These are phyloP conservation scores for Mormyrops attenuatus DNA, from an alignment of 2,797 vertebrate species.

Conservation along the genomic window DNA sequence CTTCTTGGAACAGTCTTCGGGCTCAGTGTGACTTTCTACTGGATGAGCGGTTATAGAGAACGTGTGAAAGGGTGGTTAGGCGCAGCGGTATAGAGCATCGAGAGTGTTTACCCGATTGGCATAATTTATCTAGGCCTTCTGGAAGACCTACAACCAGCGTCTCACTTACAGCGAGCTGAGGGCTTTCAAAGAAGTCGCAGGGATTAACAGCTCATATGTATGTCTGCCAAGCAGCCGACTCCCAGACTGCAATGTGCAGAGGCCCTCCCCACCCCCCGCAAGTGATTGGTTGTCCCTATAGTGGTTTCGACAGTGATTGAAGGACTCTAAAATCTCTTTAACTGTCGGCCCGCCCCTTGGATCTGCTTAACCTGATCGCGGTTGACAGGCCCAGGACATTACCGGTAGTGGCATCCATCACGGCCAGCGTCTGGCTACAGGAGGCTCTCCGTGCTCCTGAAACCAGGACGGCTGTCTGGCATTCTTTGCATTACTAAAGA, in stretches of 20 bases:
- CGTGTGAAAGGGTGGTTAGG: neutral
- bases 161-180: neutral
- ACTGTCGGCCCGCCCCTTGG: neutral
- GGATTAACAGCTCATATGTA: neutral
- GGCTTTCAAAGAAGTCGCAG: neutral
- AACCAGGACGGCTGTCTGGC: neutral
- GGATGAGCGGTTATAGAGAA: neutral
- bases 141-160: neutral
- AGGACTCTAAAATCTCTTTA: conserved; percentile 3
- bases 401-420: neutral
- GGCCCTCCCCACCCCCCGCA: too few species aligned
- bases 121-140: neutral
- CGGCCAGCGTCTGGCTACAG: neutral
- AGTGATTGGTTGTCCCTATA: neutral
- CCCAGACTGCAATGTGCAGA: neutral
- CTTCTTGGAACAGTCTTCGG: neutral
- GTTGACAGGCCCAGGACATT: neutral
- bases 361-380: neutral
- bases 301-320: neutral
- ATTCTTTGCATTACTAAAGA: neutral
- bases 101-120: neutral
- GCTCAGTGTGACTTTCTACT: neutral
- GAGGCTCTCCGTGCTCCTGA: neutral
- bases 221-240: neutral
- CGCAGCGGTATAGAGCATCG: neutral